Conservation (phyloP, 2,797 vertebrate genomes). For the Danio aesculapii region DNA sequence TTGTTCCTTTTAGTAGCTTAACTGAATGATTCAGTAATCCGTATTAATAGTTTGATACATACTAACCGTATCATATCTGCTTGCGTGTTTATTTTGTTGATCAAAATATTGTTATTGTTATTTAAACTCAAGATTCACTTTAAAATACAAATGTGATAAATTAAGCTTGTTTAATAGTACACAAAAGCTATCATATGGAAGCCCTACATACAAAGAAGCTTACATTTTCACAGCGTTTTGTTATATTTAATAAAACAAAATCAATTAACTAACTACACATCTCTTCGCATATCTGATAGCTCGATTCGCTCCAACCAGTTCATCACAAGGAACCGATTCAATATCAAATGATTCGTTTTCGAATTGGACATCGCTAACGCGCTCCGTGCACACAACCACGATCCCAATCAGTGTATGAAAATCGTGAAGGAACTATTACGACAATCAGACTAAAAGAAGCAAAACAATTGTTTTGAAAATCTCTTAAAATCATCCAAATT, state of each 20-base stretch:
- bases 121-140: neutral
- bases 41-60: neutral
- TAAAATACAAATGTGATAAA: neutral
- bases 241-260: too few relatives aligned
- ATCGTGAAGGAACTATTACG: neutral
- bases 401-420: neutral
- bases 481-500: neutral
- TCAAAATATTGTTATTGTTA: neutral
- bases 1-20: neutral
- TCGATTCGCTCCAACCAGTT: neutral
- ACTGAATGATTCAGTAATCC: neutral
- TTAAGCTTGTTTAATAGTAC: neutral
- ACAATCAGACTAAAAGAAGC: neutral
- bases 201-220: neutral
- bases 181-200: neutral
- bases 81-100: neutral
- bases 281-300: neutral
- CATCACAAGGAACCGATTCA: conserved; percentile 23
- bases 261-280: neutral
- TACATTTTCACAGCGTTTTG: neutral
- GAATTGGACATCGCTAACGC: conserved; percentile 4
- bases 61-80: neutral
- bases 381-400: neutral
- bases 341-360: neutral
- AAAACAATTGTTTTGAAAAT: neutral